A percentile compares a stretch with the other conserved stretches of the same genome.
phyloP scores from a whole-genome alignment of 2,888 invertebrate genomes.

The Campopleginae sp. region DNA sequence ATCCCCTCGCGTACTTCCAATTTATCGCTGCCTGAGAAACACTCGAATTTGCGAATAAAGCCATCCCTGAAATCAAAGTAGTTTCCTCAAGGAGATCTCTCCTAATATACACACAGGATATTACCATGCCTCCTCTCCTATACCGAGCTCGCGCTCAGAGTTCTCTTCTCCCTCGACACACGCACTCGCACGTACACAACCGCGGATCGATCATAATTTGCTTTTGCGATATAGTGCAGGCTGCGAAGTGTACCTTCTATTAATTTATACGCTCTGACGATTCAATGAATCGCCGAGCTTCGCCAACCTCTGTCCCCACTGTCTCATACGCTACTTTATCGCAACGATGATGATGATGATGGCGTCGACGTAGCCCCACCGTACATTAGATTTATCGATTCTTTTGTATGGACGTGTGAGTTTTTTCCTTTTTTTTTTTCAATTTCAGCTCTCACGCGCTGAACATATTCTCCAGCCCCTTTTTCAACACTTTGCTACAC shows the following conservation, averaged over 20 bases:
- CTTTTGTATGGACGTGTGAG: constrained; percentile 21
- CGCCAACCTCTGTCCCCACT: constrained; percentile 17
- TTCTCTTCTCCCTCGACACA: constrained; percentile 31
- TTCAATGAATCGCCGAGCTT: constrained; percentile 53
- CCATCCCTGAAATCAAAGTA: constrained; percentile 57
- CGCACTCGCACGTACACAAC: background rate
- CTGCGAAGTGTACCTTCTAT: constrained; percentile 42
- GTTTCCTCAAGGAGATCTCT: constrained; percentile 27
- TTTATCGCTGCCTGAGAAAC: constrained; percentile 53
- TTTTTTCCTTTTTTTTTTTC: constrained; percentile 5
- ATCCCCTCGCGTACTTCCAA: constrained; percentile 50
- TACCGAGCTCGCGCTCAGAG: constrained; percentile 14
- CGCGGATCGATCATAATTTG: constrained; percentile 65
- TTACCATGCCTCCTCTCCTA: constrained; percentile 2
- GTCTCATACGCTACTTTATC: constrained; percentile 27
- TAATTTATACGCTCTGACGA: constrained; percentile 64
- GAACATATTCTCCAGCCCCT: background rate
- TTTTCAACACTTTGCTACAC: background rate
- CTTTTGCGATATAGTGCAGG: constrained; percentile 54
- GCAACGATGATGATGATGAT: constrained; percentile 39
- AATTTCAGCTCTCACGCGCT: background rate
- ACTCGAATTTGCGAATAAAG: constrained; percentile 59
- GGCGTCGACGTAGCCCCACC: constrained; percentile 30
- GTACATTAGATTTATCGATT: constrained; percentile 40
- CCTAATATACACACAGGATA: background rate